Base-by-base conservation (phyloP, 1,140 invertebrate species). In the Nymphalis io region DNA sequence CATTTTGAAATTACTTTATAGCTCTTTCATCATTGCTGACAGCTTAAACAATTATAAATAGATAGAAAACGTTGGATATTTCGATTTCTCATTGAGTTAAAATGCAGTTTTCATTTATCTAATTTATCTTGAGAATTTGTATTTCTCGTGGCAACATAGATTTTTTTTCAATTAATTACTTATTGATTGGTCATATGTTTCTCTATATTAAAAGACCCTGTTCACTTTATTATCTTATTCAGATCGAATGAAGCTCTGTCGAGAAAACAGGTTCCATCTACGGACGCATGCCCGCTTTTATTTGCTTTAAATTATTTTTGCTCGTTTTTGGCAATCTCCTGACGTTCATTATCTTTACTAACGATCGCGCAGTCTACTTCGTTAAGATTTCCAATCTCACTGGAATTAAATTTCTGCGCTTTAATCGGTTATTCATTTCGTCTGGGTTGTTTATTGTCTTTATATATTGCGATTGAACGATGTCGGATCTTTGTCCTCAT, bases 231-330 rank as follows among this genome's bases (percentile, higher is more conserved):
- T 87, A 88, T 88, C 83, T 88, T 84, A 86, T 88, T 86, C 82
- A 81, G 79, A 80, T 85, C 80, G 79, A 77, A 70, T 46, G 46
- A 11, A 20, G 59, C 40, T 66, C 42, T 12, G 46, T 20, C 33
- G 39, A 68, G 62, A 65, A 55, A 86, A 87, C 82, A 72, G 83
- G 87, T 87, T 85, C 79, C 75, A 60, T 70, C 68, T 67, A 73
- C 72, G 74, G 73, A 75, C 78, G 81, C 81, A 81, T 78, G 82
- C 82, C 82, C 75, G 77, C 70, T 80, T 91, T 90, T 90, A 87
- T 90, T 91, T 91, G 85, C 80, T 91, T 86, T 91, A 83, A 81
- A 83, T 74, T 78, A 84, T 82, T 89, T 87, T 90, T 91, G 82
- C 83, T 71, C 80, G 60, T 88, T 91, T 91, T 90, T 84, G 84